Base-by-base conservation (phyloP, 2,113 vertebrate genomes). In the Crotalus tigris region DNA sequence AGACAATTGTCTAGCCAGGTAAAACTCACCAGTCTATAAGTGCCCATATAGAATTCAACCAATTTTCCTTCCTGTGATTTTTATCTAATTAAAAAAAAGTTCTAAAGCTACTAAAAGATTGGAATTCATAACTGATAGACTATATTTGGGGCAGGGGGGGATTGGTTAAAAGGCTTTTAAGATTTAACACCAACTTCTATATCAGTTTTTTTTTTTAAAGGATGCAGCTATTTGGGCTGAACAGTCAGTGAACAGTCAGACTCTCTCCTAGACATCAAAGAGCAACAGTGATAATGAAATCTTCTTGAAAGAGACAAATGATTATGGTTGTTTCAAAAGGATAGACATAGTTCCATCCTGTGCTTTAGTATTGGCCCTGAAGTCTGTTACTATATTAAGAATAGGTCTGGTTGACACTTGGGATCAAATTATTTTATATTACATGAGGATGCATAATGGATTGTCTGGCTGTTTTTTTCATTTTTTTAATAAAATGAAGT, bases 61-160 rank as follows among this genome's bases (percentile, higher is more conserved):
- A 1, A 23, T 29, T 17, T 49, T 54, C 87, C n/a, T 55, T 17
- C 33, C 33, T 58, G 39, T 64, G 44, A 46, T n/a, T 26, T 29
- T 61, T 64, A 24, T 44, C 24, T 90, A 17, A 46, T 61, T 10
- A 64, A 64, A 64, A 58, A 49, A 44, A 10, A 54, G n/a, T 91
- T 91, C 29, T 91, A n/a, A 24, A 55, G 59, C n/a, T 3, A 33
- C 87, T 88, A 55, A 39, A 33, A 55, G 29, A 44, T 24, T 39
- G 23, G n/a, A 59, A 59, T 59, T 89, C 21, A 46, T 89, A 12
- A 24, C 11, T 44, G 12, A 24, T 90, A n/a, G 15, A 44, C 5
- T 58, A 19, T 24, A 19, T 85, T 29, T 1, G 19, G 2, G 8
- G 3, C 0, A 0, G 4, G 13, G 8, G 1, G 1, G 3, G 1